Evolutionary conservation across 2,888 invertebrate genomes (phyloP), one percentile per base, ranked within the genome.

Genomic region (Crioceris asparagi): DNA sequence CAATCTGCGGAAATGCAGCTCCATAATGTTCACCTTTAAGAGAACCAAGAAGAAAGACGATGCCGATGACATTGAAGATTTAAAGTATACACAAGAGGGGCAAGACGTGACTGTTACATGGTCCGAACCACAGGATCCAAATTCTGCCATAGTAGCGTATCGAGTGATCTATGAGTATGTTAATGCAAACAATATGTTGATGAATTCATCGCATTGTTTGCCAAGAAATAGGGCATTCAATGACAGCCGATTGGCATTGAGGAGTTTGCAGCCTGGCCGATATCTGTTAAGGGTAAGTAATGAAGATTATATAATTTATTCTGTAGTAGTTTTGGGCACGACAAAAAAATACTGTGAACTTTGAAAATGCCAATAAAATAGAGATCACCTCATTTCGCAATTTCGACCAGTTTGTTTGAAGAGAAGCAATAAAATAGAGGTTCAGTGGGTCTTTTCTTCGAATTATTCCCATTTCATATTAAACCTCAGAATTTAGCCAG

Each of bases 141-240:
- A 84, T 54, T 76, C 78, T 0, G 53, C 74, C 3, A 71, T 80
- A 4, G 63, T 81, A 5, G 69, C 73, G 1, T 84, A 80, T 54
- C 66, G 69, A 15, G 56, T 80, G 8, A 69, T 74, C 44, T 72
- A 74, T 51, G 66, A 64, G 41, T 61, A 61, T 37, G 40, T 54
- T 2, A 61, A 64, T 32, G 49, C 58, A 11, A 58, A 57, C 27
- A 59, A 57, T 29, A 58, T 63, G 37, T 56, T 61, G 2, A 60
- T 59, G 30, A 59, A 60, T 12, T 48, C 48, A 3, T 53, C 52
- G 2, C 58, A 61, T n/a, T 82, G 81, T 51, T 61, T 75, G 1
- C 63, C 70, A 0, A 36, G 27, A 15, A 38, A 42, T 7, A 17
- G 29, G 8, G 5, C 18, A 3, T 18, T 26, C 15, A 25, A 21